A percentile compares a stretch with the other conserved stretches of the same genome.
Evolutionary conservation across 2,797 vertebrate species (phyloP).

Genomic region (Phataginus tricuspis): DNA sequence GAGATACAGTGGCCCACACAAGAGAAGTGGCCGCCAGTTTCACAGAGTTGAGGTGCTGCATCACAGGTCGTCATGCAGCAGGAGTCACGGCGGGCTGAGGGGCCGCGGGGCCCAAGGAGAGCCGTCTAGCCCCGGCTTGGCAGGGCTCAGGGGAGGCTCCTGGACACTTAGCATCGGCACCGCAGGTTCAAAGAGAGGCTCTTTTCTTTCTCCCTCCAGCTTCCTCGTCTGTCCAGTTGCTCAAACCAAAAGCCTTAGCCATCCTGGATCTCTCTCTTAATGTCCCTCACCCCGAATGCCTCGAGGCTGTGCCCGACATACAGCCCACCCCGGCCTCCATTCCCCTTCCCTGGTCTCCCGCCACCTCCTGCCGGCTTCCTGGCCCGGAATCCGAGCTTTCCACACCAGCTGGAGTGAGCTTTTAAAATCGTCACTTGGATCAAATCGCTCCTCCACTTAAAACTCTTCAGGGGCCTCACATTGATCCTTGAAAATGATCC

Average conservation of each 20-base stretch:
- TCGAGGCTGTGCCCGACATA: neutral
- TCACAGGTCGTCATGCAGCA: neutral
- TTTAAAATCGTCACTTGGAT: neutral
- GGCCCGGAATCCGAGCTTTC: neutral
- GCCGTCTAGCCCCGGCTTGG: neutral
- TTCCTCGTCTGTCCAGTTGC: neutral
- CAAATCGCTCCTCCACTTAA: neutral
- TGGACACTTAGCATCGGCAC: neutral
- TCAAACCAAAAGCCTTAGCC: neutral
- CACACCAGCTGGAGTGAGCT: neutral
- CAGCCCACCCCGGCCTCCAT: neutral
- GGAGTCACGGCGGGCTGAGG: neutral
- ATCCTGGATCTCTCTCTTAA: neutral
- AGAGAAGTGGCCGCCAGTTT: neutral
- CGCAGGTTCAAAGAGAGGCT: neutral
- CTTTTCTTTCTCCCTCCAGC: neutral
- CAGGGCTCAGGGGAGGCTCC: neutral
- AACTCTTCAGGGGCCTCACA: neutral
- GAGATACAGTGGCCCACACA: neutral
- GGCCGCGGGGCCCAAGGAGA: neutral
- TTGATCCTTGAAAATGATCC: neutral
- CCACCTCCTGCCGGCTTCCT: neutral
- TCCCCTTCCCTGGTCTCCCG: neutral
- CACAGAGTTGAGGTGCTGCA: rapidly evolving
- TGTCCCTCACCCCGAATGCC: neutral